These are phyloP conservation scores for Montipora sp. DNA, from an alignment of 64 coral and sea anemone species.

Conservation along the genomic window DNA sequence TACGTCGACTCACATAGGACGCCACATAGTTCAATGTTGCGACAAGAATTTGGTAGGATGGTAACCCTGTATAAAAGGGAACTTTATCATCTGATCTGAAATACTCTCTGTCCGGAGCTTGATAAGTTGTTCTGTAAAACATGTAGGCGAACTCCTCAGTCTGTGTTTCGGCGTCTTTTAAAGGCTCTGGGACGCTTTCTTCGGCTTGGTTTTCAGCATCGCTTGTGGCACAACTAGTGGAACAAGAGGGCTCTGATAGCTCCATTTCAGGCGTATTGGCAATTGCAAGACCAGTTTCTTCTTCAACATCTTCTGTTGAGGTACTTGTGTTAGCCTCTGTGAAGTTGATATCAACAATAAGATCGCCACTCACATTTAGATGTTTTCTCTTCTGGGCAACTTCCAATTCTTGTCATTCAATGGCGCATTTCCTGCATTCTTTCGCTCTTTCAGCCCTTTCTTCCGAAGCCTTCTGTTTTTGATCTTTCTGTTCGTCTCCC, in stretches of 20 bases:
- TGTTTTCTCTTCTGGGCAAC: constrained; percentile 23
- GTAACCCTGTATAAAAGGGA: constrained; percentile 57
- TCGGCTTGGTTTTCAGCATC: neutral
- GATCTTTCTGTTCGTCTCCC: neutral
- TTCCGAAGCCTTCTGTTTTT: neutral
- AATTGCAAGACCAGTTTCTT: neutral
- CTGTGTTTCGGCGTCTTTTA: constrained; percentile 16
- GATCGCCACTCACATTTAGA: constrained; percentile 2
- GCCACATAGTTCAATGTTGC: constrained; percentile 35
- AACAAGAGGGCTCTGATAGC: neutral
- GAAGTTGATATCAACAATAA: constrained; percentile 3
- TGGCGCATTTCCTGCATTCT: constrained; percentile 4
- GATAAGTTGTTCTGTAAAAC: constrained; percentile 41
- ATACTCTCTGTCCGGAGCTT: constrained; percentile 22
- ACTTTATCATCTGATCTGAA: constrained; percentile 52
- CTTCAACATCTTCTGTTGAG: neutral
- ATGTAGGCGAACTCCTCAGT: constrained; percentile 55
- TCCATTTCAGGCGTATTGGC: neutral
- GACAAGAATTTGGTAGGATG: constrained; percentile 38
- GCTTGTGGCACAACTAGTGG: neutral
- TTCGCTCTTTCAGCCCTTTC: constrained; percentile 30
- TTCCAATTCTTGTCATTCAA: neutral
- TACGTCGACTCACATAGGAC: neutral
- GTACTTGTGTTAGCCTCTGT: constrained; percentile 13
- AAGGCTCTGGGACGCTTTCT: neutral